phyloP scores from a whole-genome alignment of 2,113 vertebrate species.

The Dicaeum eximium region DNA sequence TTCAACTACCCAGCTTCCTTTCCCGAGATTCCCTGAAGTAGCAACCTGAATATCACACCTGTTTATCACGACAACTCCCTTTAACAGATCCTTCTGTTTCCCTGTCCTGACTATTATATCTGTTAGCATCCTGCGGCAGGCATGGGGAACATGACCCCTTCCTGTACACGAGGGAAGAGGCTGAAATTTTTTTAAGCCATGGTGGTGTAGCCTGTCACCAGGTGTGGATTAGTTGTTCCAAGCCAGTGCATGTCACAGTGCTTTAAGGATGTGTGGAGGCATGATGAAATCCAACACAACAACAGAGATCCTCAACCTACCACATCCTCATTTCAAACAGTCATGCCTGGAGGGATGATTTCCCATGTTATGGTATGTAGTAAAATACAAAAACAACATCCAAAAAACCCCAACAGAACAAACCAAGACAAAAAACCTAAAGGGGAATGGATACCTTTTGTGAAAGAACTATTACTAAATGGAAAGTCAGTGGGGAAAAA shows the following conservation, averaged over 20 bases:
- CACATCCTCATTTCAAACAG: slow-evolving; percentile 16
- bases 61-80: slow-evolving; percentile 58
- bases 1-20: slow-evolving; percentile 11
- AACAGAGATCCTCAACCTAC: background rate
- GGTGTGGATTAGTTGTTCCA: slow-evolving; percentile 39
- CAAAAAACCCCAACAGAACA: background rate
- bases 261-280: slow-evolving; percentile 22
- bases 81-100: slow-evolving; percentile 42
- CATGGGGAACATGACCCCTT: slow-evolving; percentile 7
- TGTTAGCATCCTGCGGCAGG: slow-evolving; percentile 21
- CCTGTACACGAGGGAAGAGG: background rate
- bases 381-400: slow-evolving; percentile 12
- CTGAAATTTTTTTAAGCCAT: slow-evolving; percentile 27
- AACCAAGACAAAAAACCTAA: background rate
- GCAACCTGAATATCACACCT: slow-evolving; percentile 58
- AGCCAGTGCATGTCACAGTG: slow-evolving; percentile 6
- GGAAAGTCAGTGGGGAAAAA: background rate
- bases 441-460: background rate
- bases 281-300: slow-evolving; percentile 34
- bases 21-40: slow-evolving; percentile 17
- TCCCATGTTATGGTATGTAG: background rate
- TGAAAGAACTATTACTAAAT: background rate
- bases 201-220: slow-evolving; percentile 16
- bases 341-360: slow-evolving; percentile 37
- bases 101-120: slow-evolving; percentile 42